A percentile compares a stretch with the other conserved stretches of the same genome.
Evolutionary conservation across 2,797 vertebrate species (phyloP).

Genomic region (Bryconaethiops microstoma): DNA sequence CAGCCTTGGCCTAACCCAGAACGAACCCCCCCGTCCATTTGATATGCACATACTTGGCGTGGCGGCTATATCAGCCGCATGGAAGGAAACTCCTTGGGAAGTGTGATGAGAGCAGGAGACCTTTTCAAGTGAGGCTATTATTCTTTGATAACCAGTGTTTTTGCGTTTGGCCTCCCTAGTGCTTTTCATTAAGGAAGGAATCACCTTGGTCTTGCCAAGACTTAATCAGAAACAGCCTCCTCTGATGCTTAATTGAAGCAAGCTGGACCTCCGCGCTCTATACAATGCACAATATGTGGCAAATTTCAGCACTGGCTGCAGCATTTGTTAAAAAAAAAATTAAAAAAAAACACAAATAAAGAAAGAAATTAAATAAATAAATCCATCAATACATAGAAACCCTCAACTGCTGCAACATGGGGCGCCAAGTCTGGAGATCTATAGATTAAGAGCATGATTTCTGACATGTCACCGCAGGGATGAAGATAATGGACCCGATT

Average conservation of each 20-base stretch:
- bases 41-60: constrained; percentile 55
- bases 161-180: constrained; percentile 59
- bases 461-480: constrained; percentile 8
- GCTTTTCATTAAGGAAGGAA: constrained; percentile 68
- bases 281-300: constrained; percentile 60
- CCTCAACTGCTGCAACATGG: constrained; percentile 24
- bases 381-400: too few relatives aligned
- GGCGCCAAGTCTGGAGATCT: constrained; percentile 35
- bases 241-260: constrained; percentile 62
- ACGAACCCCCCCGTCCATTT: constrained; percentile 52
- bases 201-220: constrained; percentile 65
- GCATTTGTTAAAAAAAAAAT: constrained; percentile 45
- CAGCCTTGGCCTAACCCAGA: constrained; percentile 49
- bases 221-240: constrained; percentile 64
- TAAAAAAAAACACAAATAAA: too few relatives aligned
- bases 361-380: too few relatives aligned
- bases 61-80: constrained; percentile 50
- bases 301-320: constrained; percentile 52
- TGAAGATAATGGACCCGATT: neutral
- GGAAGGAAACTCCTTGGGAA: constrained; percentile 62
- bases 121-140: constrained; percentile 61
- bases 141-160: constrained; percentile 65
- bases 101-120: constrained; percentile 57
- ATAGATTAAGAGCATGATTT: constrained; percentile 43
- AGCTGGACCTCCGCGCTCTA: constrained; percentile 65